Evolutionary conservation across 2,888 invertebrate genomes (phyloP), one percentile per base, ranked within the genome.

Genomic region (Scaptomyza cyrtandrae): DNA sequence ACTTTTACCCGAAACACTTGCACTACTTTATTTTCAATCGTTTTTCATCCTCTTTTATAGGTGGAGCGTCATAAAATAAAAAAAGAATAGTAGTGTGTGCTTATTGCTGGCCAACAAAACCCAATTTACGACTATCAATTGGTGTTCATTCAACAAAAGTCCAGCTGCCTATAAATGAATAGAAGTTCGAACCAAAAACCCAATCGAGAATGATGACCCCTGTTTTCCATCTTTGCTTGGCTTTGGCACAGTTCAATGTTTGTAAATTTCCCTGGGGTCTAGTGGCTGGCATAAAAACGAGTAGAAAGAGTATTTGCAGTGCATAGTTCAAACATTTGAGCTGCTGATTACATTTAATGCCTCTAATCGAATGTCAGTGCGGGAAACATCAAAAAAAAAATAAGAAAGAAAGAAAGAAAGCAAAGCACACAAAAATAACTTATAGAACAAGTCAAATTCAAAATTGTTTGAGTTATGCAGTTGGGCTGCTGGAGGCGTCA

Each of bases 331-430:
- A 86, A 83, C 71, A 78, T 83, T 83, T 83, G 78, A 71, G 58
- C 68, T 71, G 67, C 80, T 83, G 86, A 83, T 83, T 86, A 80
- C 78, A 71, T 80, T 75, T 80, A 86, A 82, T 75, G 65, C 86
- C 86, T 69, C 63, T 70, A 83, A 83, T 80, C 86, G 72, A 70
- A 60, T 56, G 52, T 49, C 55, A 65, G 58, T 69, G 53, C 64
- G 48, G 55, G 52, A 52, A 50, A 58, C 69, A 80, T 64, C 41
- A 31, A 52, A 37, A 57, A 35, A 55, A 55, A 45, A 45, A n/a
- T n/a, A n/a, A n/a, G n/a, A 67, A 56, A 46, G 11, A 48, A 11
- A 14, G 0, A 31, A 16, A 7, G 4, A n/a, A 48, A 16, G 14
- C 1, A 31, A 16, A 7, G 4, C 5, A 24, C 4, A 49, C 2